Base-by-base conservation (phyloP, 1,140 invertebrate genomes). In the Danaus plexippus region DNA sequence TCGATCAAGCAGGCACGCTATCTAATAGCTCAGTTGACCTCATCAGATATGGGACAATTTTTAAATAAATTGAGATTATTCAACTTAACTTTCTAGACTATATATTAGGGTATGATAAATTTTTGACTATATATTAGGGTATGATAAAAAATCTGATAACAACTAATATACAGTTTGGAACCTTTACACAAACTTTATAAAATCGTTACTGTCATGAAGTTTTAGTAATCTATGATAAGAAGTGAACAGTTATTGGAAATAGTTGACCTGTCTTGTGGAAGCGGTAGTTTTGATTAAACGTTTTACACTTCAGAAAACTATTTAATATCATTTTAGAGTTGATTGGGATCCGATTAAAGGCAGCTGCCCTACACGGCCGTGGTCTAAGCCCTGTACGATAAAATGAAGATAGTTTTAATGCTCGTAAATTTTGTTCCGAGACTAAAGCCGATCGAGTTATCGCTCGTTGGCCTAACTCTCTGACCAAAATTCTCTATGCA, bases 331-430 rank as follows among this genome's bases (percentile, higher is more conserved):
- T 74, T 69, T 61, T 61, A 46, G 54, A 81, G 69, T 84, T 76
- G 77, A 84, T 81, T 78, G 73, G 77, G 71, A 78, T 77, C 77
- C 75, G 75, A 84, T 77, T 80, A 80, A 71, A 75, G 65, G 63
- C 76, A 77, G 74, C 73, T 77, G 79, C 64, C 61, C 62, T 59
- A 51, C 58, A 66, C 61, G 67, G 63, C 59, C 69, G 18, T 22
- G 59, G 67, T 67, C 66, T 69, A 70, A 80, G 66, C 71, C 71
- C 69, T 67, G 63, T 64, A 59, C 67, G 67, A 74, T 75, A 68
- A 71, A 79, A 80, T 74, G 65, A 71, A 80, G 78, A 83, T 83
- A 81, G 80, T 85, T 85, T 81, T 83, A 81, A 83, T 79, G 74
- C 76, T 75, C 77, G 74, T 81, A 85, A 83, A 83, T 81, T 81